Evolutionary conservation across 2,113 vertebrate species (phyloP).

Genomic region (Pelvicachromis taeniatus): DNA sequence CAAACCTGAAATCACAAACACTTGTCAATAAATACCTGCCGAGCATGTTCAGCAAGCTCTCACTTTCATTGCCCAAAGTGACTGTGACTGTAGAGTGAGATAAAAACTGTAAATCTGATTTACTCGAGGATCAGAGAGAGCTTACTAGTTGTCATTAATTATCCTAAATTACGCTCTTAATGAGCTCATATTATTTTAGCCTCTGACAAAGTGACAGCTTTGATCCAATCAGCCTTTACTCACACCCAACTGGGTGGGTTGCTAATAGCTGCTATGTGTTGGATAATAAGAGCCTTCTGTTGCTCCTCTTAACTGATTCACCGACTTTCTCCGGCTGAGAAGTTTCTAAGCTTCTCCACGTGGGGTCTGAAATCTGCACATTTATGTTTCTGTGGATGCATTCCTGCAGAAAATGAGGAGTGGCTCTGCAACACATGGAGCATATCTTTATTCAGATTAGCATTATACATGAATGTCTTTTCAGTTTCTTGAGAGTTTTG

Average conservation of each 20-base stretch:
- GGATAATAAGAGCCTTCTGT: neutral
- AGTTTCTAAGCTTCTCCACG: neutral
- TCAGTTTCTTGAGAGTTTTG: neutral
- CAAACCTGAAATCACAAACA: neutral
- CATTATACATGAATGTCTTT: neutral
- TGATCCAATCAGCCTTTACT: neutral
- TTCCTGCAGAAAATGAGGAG: neutral
- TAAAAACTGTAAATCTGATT: neutral
- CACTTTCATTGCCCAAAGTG: neutral
- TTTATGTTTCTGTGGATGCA: neutral
- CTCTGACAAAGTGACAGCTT: neutral
- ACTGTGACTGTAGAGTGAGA: neutral
- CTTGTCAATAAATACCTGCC: neutral
- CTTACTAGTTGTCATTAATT: neutral
- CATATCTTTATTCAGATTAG: neutral
- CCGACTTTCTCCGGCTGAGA: neutral
- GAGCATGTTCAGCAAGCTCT: neutral
- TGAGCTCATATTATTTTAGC: neutral
- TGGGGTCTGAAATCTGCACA: neutral
- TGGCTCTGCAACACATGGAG: neutral
- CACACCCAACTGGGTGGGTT: neutral
- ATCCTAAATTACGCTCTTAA: neutral
- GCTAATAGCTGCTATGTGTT: neutral
- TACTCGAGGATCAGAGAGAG: neutral
- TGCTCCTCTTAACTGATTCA: neutral